Conservation (phyloP, 1,140 invertebrate species). For the Lethrus apterus region DNA sequence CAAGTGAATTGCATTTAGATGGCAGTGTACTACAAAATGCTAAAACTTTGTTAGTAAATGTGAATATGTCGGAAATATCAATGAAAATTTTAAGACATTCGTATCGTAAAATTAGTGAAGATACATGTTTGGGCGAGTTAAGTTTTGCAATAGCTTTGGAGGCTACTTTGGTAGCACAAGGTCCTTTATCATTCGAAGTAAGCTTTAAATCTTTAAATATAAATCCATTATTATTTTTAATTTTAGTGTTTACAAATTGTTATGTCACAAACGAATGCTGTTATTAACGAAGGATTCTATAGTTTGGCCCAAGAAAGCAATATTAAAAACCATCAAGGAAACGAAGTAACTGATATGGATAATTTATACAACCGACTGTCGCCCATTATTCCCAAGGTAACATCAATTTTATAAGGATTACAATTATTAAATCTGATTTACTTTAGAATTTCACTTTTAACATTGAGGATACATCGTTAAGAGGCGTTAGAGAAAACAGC, state of each 20-base stretch:
- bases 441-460: constrained; percentile 59
- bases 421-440: neutral
- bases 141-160: constrained; percentile 66
- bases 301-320: constrained; percentile 40
- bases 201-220: constrained; percentile 16
- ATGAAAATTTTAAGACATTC: constrained; percentile 45
- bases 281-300: constrained; percentile 59
- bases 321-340: neutral
- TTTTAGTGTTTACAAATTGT: constrained; percentile 56
- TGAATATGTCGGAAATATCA: constrained; percentile 51
- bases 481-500: constrained; percentile 55
- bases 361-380: constrained; percentile 43
- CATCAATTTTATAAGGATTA: constrained; percentile 8
- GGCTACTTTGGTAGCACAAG: constrained; percentile 65
- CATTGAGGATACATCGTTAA: constrained; percentile 60
- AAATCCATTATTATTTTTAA: constrained; percentile 14
- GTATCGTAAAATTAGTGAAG: constrained; percentile 31
- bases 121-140: constrained; percentile 59
- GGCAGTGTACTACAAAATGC: constrained; percentile 66
- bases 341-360: constrained; percentile 13
- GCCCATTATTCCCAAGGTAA: constrained; percentile 65
- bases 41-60: constrained; percentile 63
- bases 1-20: constrained; percentile 69
- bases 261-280: constrained; percentile 59
- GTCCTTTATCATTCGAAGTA: constrained; percentile 70